These are phyloP conservation scores for Sebastes steindachneri DNA, from an alignment of 2,797 vertebrate genomes.

Conservation along the genomic window DNA sequence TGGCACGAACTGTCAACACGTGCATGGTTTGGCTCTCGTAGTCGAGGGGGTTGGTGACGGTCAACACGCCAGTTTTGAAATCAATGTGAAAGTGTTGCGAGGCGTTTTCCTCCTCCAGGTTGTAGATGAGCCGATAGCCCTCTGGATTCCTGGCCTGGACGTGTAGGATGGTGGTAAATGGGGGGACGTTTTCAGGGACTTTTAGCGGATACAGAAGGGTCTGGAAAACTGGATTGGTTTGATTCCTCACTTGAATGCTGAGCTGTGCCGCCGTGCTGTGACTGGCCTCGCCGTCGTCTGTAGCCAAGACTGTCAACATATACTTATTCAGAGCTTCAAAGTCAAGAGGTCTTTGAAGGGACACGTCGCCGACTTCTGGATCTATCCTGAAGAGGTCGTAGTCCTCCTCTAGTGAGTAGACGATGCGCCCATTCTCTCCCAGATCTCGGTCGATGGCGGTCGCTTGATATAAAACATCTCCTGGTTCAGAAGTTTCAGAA, in stretches of 20 bases:
- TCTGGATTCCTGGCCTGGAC: constrained; percentile 96
- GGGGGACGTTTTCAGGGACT: constrained; percentile 92
- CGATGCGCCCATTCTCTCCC: constrained; percentile 87
- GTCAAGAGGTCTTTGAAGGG: constrained; percentile 92
- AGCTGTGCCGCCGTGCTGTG: constrained; percentile 85
- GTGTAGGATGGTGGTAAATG: constrained; percentile 92
- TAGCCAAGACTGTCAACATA: constrained; percentile 86
- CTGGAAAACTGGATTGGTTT: constrained; percentile 94
- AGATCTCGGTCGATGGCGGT: constrained; percentile 89
- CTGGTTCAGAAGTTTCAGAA: constrained; percentile 91
- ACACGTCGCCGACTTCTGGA: constrained; percentile 91
- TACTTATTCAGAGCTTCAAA: constrained; percentile 94
- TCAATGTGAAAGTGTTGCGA: constrained; percentile 90
- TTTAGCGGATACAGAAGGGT: constrained; percentile 91
- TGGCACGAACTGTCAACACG: constrained; percentile 89
- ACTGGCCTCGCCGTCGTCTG: constrained; percentile 87
- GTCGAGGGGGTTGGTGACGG: constrained; percentile 89
- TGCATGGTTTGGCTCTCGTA: constrained; percentile 89
- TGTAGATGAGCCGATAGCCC: constrained; percentile 95
- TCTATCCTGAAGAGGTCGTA: constrained; percentile 93
- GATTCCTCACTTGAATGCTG: constrained; percentile 91
- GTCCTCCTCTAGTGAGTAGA: constrained; percentile 90
- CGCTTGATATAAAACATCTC: constrained; percentile 94
- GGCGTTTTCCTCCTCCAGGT: constrained; percentile 90
- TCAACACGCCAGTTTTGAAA: constrained; percentile 96